These are phyloP conservation scores for Thumatha senex DNA, from an alignment of 2,888 invertebrate species.

Conservation along the genomic window DNA sequence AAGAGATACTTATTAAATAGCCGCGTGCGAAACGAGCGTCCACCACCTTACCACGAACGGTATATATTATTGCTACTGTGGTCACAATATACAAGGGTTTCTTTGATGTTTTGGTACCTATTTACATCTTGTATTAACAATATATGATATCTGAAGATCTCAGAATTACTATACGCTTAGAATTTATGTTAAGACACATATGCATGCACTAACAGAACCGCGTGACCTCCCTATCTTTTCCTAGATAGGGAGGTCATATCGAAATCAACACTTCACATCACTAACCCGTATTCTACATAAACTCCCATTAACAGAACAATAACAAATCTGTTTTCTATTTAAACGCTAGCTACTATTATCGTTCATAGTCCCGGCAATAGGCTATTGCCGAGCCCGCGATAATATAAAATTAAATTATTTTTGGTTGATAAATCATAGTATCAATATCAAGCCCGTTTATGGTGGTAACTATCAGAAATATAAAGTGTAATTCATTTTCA, in stretches of 20 bases:
- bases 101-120: slow-evolving; percentile 42
- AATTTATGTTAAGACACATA: slow-evolving; percentile 42
- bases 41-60: slow-evolving; percentile 53
- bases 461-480: background rate
- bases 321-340: slow-evolving; percentile 26
- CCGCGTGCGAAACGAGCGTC: slow-evolving; percentile 35
- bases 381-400: background rate
- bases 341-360: slow-evolving; percentile 18
- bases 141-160: slow-evolving; percentile 35
- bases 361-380: slow-evolving; percentile 1
- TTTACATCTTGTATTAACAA: slow-evolving; percentile 47
- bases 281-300: slow-evolving; percentile 31
- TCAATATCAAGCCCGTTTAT: background rate
- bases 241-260: slow-evolving; percentile 14
- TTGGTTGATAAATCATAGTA: slow-evolving; percentile 1
- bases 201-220: slow-evolving; percentile 42
- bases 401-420: background rate
- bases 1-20: slow-evolving; percentile 49
- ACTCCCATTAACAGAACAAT: slow-evolving; percentile 38
- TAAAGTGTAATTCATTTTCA: background rate
- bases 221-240: slow-evolving; percentile 11
- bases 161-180: slow-evolving; percentile 31
- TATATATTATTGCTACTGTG: slow-evolving; percentile 49
- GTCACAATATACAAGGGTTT: slow-evolving; percentile 51
- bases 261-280: slow-evolving; percentile 22